Evolutionary conservation across 64 coral and sea anemone species (phyloP).

Genomic region (Acropora yongei): DNA sequence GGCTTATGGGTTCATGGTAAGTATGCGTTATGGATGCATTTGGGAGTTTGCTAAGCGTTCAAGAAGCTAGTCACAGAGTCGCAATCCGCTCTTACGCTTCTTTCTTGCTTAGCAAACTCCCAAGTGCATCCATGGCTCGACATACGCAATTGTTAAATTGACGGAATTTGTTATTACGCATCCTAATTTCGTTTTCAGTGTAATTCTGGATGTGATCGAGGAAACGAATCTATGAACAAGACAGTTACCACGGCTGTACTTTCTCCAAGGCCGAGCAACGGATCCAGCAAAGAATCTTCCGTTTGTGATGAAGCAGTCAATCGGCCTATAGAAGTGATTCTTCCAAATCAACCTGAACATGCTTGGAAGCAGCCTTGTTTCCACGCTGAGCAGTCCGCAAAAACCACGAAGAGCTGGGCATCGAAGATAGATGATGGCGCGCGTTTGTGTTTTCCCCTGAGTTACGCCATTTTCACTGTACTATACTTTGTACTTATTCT

Average conservation of each 20-base stretch:
- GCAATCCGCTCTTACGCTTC: too few species aligned
- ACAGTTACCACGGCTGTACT: neutral
- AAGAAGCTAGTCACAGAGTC: too few species aligned
- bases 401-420: neutral
- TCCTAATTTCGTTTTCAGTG: too few species aligned
- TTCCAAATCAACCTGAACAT: neutral
- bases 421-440: conserved; percentile 3
- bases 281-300: neutral
- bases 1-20: too few species aligned
- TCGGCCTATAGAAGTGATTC: neutral
- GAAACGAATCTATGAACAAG: neutral
- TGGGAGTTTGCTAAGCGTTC: too few species aligned
- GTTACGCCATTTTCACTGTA: neutral
- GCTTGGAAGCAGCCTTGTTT: neutral
- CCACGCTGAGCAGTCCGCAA: neutral
- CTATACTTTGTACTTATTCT: neutral
- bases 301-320: neutral
- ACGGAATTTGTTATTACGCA: too few species aligned
- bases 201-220: too few species aligned
- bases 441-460: neutral
- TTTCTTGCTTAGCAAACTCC: too few species aligned
- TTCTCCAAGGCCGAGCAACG: neutral
- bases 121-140: too few species aligned
- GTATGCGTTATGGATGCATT: too few species aligned
- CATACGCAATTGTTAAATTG: too few species aligned